A percentile compares a stretch with the other conserved stretches of the same genome.
phyloP scores from a whole-genome alignment of 2,888 invertebrate species.

The Panopea generosa region DNA sequence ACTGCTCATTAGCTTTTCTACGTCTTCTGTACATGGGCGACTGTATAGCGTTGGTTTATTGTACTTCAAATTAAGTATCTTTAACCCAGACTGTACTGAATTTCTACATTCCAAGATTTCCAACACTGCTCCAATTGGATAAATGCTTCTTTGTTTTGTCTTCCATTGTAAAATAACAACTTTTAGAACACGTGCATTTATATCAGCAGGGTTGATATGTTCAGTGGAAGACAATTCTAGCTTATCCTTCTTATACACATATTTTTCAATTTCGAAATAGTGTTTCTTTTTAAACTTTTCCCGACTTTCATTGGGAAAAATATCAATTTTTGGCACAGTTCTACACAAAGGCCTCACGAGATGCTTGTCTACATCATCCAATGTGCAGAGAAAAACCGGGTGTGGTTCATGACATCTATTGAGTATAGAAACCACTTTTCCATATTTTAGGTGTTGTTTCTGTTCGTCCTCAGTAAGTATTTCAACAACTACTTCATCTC shows the following conservation, averaged over 20 bases:
- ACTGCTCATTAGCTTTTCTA: slow-evolving; percentile 25
- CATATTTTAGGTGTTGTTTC: slow-evolving; percentile 45
- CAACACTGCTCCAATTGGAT: slow-evolving; percentile 69
- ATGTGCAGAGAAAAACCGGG: slow-evolving; percentile 66
- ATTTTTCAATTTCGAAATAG: slow-evolving; percentile 52
- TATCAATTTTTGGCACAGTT: slow-evolving; percentile 71
- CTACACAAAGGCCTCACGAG: slow-evolving; percentile 70
- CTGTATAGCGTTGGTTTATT: slow-evolving; percentile 57
- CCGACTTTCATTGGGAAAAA: slow-evolving; percentile 34
- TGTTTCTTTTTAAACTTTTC: slow-evolving; percentile 11
- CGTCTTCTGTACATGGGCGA: slow-evolving; percentile 29
- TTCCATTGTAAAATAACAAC: slow-evolving; percentile 67
- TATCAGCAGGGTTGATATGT: slow-evolving; percentile 53
- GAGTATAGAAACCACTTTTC: slow-evolving; percentile 64
- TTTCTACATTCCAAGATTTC: slow-evolving; percentile 54
- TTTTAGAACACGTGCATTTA: slow-evolving; percentile 64
- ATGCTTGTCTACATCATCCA: slow-evolving; percentile 63
- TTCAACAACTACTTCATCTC: slow-evolving; percentile 68
- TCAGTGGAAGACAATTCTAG: slow-evolving; percentile 3
- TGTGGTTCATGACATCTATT: slow-evolving; percentile 40
- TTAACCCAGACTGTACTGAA: slow-evolving; percentile 39
- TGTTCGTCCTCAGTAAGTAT: slow-evolving; percentile 42
- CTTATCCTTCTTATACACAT: slow-evolving; percentile 67
- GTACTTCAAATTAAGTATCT: slow-evolving; percentile 48
- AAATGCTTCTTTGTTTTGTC: slow-evolving; percentile 40